Evolutionary conservation across 2,113 vertebrate genomes (phyloP).

Genomic region (Rattus norvegicus): DNA sequence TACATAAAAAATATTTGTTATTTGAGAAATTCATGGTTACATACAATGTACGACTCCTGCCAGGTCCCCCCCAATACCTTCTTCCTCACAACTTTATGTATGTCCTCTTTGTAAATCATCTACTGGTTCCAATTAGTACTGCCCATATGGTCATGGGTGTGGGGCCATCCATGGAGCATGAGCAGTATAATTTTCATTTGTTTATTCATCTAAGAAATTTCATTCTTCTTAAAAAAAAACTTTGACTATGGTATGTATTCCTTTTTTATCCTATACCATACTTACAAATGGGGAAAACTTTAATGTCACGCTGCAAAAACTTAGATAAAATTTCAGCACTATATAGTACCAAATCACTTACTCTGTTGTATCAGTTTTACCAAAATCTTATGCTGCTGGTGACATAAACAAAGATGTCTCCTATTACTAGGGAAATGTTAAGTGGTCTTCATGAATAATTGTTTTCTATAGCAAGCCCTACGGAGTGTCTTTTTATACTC

Average conservation of each 20-base stretch:
- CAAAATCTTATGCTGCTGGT: background rate
- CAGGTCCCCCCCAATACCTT: too few relatives aligned
- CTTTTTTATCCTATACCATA: background rate
- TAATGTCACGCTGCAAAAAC: background rate
- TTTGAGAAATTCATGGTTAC: background rate
- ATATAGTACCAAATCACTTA: constrained; percentile 16
- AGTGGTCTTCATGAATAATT: background rate
- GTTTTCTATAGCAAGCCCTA: background rate
- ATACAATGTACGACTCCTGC: background rate
- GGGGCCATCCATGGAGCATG: background rate
- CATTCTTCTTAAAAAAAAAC: background rate
- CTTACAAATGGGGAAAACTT: background rate
- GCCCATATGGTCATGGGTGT: background rate
- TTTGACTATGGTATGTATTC: background rate
- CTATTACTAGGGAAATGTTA: background rate
- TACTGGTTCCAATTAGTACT: background rate
- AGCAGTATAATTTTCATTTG: background rate
- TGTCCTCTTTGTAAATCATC: background rate
- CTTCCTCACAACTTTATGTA: background rate
- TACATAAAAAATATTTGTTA: background rate
- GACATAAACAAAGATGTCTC: background rate
- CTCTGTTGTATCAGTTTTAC: background rate
- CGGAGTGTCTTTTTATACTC: background rate
- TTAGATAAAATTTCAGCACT: background rate
- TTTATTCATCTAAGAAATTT: background rate